Conservation (phyloP, 2,797 vertebrate species). For the Oreochromis mossambicus region DNA sequence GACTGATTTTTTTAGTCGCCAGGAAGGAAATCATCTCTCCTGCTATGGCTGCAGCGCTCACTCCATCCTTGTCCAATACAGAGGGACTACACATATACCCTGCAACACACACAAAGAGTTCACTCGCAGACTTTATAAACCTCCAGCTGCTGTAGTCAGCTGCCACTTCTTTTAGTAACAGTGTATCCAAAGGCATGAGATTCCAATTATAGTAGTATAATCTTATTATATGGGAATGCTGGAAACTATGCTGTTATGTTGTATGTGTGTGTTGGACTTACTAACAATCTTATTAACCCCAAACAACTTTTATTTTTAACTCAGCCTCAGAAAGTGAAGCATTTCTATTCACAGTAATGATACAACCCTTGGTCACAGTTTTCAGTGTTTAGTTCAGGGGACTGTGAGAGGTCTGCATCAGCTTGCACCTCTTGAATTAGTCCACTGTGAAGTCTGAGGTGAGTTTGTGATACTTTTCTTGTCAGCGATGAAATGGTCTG, state of each 20-base stretch:
- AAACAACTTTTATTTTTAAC: not conserved
- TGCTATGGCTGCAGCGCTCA: conserved; percentile 91
- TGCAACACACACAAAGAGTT: conserved; percentile 58
- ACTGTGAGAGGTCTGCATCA: not conserved
- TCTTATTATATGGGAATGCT: conserved; percentile 33
- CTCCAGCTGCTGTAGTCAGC: conserved; percentile 5
- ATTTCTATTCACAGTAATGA: not conserved
- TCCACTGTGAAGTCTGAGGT: not conserved
- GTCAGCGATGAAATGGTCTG: not conserved
- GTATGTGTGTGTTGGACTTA: conserved; percentile 5
- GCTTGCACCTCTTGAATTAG: not conserved
- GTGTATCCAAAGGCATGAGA: not conserved
- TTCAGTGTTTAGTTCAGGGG: not conserved
- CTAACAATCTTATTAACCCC: not conserved
- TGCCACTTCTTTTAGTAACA: conserved; percentile 3
- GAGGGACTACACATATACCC: conserved; percentile 96
- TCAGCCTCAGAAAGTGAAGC: not conserved
- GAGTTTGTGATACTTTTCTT: not conserved
- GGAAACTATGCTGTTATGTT: not conserved
- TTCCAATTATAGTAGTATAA: conserved; percentile 37
- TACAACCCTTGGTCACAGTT: not conserved
- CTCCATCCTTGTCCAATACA: conserved; percentile 96
- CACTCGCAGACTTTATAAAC: not conserved
- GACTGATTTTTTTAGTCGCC: conserved; percentile 78
- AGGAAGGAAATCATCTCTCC: conserved; percentile 90